Evolutionary conservation across 2,113 vertebrate genomes (phyloP).

Genomic region (Mohoua ochrocephala): DNA sequence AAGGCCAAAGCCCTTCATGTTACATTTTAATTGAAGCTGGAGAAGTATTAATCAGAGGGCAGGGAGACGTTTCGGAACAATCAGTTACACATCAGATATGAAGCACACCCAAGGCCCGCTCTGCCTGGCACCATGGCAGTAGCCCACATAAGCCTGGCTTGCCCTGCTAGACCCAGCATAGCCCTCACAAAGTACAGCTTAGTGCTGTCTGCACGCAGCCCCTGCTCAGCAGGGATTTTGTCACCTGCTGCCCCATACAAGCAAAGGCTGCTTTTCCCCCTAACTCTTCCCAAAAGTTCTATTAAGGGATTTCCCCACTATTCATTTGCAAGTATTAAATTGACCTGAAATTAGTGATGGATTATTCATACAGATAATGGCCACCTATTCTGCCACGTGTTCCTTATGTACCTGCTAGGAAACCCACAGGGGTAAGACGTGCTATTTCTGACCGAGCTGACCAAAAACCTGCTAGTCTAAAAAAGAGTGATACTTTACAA

Average conservation of each 20-base stretch:
- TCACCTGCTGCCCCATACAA: background rate
- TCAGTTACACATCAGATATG: background rate
- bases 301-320: background rate
- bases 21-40: conserved; percentile 36
- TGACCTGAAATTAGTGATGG: background rate
- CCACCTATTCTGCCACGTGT: background rate
- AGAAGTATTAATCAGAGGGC: conserved; percentile 35
- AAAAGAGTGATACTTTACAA: background rate
- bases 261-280: background rate
- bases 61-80: background rate
- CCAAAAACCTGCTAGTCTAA: background rate
- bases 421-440: background rate
- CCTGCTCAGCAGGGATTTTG: background rate
- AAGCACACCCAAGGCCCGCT: background rate
- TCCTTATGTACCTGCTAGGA: background rate
- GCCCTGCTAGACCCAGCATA: background rate
- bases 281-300: background rate
- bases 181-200: background rate
- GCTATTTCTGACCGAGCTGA: background rate
- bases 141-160: background rate
- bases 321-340: background rate
- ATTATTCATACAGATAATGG: background rate
- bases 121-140: rapidly evolving
- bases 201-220: rapidly evolving
- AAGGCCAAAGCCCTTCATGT: conserved; percentile 38